These are phyloP conservation scores for Chiroxiphia lanceolata DNA, from an alignment of 2,797 vertebrate species.

Conservation along the genomic window DNA sequence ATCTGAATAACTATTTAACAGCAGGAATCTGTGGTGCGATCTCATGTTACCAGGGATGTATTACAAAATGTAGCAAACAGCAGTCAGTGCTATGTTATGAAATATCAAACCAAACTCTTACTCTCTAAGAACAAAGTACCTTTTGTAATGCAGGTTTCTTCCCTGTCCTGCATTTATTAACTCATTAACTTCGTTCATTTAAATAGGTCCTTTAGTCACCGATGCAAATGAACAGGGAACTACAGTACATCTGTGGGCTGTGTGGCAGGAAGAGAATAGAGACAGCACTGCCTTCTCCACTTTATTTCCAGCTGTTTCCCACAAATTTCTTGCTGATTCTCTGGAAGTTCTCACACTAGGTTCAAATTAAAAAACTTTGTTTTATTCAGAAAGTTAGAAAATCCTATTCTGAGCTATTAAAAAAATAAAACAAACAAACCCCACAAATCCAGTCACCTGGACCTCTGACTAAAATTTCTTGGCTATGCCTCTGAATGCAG, in stretches of 20 bases:
- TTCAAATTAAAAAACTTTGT: background rate
- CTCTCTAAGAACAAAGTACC: conserved; percentile 48
- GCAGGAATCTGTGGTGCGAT: background rate
- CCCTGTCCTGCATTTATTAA: background rate
- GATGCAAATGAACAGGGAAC: conserved; percentile 49
- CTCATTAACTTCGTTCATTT: conserved; percentile 61
- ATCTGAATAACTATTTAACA: conserved; percentile 42
- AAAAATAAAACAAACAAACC: background rate
- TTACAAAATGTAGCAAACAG: conserved; percentile 18
- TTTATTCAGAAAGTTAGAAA: background rate
- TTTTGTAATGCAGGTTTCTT: conserved; percentile 47
- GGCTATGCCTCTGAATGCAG: background rate
- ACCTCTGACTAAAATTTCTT: background rate
- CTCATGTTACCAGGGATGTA: conserved; percentile 12
- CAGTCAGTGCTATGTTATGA: conserved; percentile 1
- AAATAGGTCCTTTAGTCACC: conserved; percentile 41
- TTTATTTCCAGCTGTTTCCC: conserved; percentile 33
- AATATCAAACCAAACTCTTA: conserved; percentile 41
- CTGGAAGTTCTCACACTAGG: background rate
- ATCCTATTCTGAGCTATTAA: background rate
- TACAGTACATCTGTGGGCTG: background rate
- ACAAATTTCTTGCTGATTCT: background rate
- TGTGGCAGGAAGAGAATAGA: conserved; percentile 27
- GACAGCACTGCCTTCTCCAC: conserved; percentile 33
- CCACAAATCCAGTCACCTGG: background rate